Conservation (phyloP, 2,797 vertebrate species). For the Chromis chromis region DNA sequence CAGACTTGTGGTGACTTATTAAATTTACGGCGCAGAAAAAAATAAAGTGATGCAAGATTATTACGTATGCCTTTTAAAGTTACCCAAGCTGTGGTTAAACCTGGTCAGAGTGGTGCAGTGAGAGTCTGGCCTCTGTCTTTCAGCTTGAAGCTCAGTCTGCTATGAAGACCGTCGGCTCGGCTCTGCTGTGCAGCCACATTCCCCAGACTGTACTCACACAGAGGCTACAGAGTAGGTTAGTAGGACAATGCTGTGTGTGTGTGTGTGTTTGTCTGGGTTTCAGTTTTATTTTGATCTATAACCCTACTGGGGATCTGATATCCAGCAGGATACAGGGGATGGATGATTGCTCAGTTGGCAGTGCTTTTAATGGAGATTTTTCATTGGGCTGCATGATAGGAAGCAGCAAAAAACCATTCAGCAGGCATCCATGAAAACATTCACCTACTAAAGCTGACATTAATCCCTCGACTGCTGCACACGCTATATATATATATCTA, state of each 20-base stretch:
- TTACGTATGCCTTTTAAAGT: constrained; percentile 22
- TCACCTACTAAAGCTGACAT: constrained; percentile 12
- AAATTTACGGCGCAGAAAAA: constrained; percentile 6
- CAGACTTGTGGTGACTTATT: constrained; percentile 12
- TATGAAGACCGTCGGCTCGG: constrained; percentile 17
- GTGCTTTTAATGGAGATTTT: constrained; percentile 41
- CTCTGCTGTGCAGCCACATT: constrained; percentile 67
- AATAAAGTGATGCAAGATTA: constrained; percentile 31
- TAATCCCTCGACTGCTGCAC: constrained; percentile 2
- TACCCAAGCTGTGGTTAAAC: constrained; percentile 19
- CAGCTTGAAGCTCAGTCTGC: constrained; percentile 39
- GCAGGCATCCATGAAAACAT: constrained; percentile 26
- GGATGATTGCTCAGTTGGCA: constrained; percentile 62
- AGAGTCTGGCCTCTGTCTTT: constrained; percentile 40
- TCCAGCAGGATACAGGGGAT: constrained; percentile 50
- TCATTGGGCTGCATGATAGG: constrained; percentile 34
- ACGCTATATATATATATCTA: neutral
- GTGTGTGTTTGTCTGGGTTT: constrained; percentile 63
- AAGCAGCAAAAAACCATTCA: constrained; percentile 42
- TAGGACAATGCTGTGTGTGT: constrained; percentile 63
- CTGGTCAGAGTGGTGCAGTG: constrained; percentile 18
- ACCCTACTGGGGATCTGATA: constrained; percentile 49
- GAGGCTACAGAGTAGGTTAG: constrained; percentile 74
- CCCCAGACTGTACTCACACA: constrained; percentile 45
- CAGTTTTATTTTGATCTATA: constrained; percentile 66